phyloP scores from a whole-genome alignment of 2,888 invertebrate species.

The Limenitis camilla region DNA sequence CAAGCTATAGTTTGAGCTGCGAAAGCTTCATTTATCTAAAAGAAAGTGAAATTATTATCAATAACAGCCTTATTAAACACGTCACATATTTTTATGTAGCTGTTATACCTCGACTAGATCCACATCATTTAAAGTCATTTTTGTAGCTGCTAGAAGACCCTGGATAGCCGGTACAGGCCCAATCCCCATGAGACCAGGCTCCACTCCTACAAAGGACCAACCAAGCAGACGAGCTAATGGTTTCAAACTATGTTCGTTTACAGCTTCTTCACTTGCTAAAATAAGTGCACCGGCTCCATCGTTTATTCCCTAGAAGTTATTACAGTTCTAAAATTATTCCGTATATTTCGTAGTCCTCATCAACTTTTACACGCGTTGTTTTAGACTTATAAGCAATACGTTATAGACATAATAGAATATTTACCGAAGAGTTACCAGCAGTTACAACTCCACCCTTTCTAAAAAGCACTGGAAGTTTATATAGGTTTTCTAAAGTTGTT shows the following conservation, averaged over 20 bases:
- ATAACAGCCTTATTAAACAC: background rate
- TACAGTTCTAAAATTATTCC: too few relatives aligned
- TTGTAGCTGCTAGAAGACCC: conserved; percentile 85
- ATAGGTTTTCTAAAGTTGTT: conserved; percentile 87
- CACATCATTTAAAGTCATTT: conserved; percentile 87
- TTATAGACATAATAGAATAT: conserved; percentile 26
- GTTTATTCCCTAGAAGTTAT: conserved; percentile 84
- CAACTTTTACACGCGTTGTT: too few relatives aligned
- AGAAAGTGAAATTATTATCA: background rate
- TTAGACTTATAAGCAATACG: too few relatives aligned
- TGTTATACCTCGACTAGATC: conserved; percentile 89
- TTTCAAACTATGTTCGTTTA: conserved; percentile 80
- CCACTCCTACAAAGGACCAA: conserved; percentile 94
- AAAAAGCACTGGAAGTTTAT: conserved; percentile 91
- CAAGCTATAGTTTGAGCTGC: conserved; percentile 95
- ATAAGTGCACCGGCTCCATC: conserved; percentile 97
- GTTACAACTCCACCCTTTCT: conserved; percentile 96
- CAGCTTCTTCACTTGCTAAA: conserved; percentile 92
- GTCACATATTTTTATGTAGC: background rate
- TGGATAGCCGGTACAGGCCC: conserved; percentile 96
- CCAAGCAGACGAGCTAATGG: conserved; percentile 94
- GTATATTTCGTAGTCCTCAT: too few relatives aligned
- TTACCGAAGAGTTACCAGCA: conserved; percentile 94
- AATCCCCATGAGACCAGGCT: conserved; percentile 98
- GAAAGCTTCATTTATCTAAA: conserved; percentile 98